These are phyloP conservation scores for Tachysurus fulvidraco DNA, from an alignment of 2,113 vertebrate genomes.

Conservation along the genomic window DNA sequence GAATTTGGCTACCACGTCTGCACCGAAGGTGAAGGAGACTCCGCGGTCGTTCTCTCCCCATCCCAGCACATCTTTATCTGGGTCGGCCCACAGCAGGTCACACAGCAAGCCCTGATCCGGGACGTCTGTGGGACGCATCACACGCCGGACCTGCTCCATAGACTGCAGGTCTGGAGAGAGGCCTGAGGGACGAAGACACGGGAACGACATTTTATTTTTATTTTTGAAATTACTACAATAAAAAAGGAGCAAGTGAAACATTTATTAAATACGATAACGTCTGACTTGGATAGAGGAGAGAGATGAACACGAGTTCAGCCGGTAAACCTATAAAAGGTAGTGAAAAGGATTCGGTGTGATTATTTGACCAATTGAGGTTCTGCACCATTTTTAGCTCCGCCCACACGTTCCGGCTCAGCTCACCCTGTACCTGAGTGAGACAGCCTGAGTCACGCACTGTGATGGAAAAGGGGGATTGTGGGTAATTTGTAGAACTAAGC, in stretches of 20 bases:
- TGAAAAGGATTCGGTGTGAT: not conserved
- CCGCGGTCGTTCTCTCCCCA: conserved; percentile 81
- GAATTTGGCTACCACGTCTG: conserved; percentile 80
- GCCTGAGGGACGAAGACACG: conserved; percentile 53
- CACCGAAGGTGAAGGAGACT: conserved; percentile 79
- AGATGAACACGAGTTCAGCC: too few species aligned
- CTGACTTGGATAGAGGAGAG: too few species aligned
- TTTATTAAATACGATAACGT: too few species aligned
- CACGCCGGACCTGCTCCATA: conserved; percentile 87
- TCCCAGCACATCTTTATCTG: conserved; percentile 86
- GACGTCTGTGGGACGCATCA: conserved; percentile 95
- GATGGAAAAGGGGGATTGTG: not conserved
- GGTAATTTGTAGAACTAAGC: not conserved
- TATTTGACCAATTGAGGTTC: not conserved
- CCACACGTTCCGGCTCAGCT: not conserved
- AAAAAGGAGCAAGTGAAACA: too few species aligned
- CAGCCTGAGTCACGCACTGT: not conserved
- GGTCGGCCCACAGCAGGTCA: conserved; percentile 94
- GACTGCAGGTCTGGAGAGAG: conserved; percentile 80
- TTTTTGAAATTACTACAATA: too few species aligned
- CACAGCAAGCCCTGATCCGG: conserved; percentile 82
- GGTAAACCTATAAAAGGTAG: too few species aligned
- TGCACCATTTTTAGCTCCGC: not conserved
- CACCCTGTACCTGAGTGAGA: not conserved
- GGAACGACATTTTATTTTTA: too few species aligned